Evolutionary conservation across 2,797 vertebrate species (phyloP), one percentile per base, ranked within the genome.

Genomic region (Potorous gilbertii): DNA sequence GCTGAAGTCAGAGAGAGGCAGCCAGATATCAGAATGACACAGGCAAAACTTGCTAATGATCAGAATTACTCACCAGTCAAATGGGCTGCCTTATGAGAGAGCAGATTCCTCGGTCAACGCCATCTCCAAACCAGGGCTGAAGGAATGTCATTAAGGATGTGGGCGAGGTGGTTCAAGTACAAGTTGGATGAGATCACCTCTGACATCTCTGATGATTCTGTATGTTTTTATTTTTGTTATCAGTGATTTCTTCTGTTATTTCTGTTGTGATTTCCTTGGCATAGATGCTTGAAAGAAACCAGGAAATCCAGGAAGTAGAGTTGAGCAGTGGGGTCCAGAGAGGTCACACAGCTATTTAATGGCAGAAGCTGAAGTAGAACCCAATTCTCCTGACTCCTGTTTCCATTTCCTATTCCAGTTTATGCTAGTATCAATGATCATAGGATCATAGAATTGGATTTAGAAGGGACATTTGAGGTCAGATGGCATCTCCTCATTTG

Each of bases 341-440:
- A 55, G 52, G 3, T 11, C 62, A 62, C 3, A 0, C 28, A 31
- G 9, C 4, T 27, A 54, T 11, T 14, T 50, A 27, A 54, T 29
- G 87, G 87, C 34, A 8, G 54, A 92, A 14, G 0, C 96, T 94
- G 87, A 56, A n/a, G 94, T 93, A 66, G 24, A 1, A 56, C 3
- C 46, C 87, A 94, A 50, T 74, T 92, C 94, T 96, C 31, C 29
- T 95, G 95, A 93, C 54, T 87, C 94, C 96, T 90, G 0, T 55
- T 95, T 56, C 94, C 34, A 57, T 59, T 92, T 93, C 57, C 93
- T 56, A 14, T 54, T 55, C 21, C 94, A 21, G 90, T 12, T 34
- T 91, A 57, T 87, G 46, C 52, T 2, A 56, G 50, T 13, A 91
- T 66, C 92, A 27, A 59, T 54, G 52, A 50, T 52, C 21, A 54